Percentiles rank a stretch among this genome's conserved stretches.
These are phyloP conservation scores for Lophius americanus DNA, from an alignment of 2,797 vertebrate species.

Conservation along the genomic window DNA sequence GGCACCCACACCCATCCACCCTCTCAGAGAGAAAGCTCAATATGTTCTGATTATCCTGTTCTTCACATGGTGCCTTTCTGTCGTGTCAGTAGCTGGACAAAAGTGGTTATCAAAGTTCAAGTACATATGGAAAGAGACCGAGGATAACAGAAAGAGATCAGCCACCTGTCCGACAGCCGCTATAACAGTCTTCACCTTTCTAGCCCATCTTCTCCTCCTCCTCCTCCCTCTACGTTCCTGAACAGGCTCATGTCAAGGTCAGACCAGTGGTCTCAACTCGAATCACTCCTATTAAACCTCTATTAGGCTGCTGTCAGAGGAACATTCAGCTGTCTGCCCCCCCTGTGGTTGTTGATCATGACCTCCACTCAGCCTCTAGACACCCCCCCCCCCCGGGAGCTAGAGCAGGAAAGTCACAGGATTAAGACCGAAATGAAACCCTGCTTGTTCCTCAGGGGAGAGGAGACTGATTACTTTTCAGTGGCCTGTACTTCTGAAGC, in stretches of 20 bases:
- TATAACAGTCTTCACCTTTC: slow-evolving; percentile 31
- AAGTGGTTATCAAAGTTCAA: slow-evolving; percentile 8
- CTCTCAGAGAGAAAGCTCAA: not conserved
- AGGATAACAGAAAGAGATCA: slow-evolving; percentile 18
- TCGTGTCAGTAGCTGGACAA: slow-evolving; percentile 12
- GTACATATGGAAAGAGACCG: not conserved
- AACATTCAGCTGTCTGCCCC: slow-evolving; percentile 59
- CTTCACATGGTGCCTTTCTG: not conserved
- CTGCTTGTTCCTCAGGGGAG: slow-evolving; percentile 47
- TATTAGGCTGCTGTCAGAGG: slow-evolving; percentile 68
- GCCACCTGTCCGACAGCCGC: slow-evolving; percentile 28
- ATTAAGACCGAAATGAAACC: slow-evolving; percentile 58
- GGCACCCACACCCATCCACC: not conserved
- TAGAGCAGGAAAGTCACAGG: slow-evolving; percentile 43
- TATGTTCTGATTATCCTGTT: not conserved
- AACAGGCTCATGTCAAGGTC: slow-evolving; percentile 59
- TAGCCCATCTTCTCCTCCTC: slow-evolving; percentile 1
- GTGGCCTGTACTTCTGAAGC: slow-evolving; percentile 38
- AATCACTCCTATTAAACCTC: slow-evolving; percentile 64
- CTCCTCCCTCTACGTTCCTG: slow-evolving; percentile 46
- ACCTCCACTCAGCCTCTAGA: slow-evolving; percentile 52
- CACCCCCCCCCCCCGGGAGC: slow-evolving; percentile 31
- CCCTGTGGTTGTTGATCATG: slow-evolving; percentile 58
- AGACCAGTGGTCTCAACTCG: slow-evolving; percentile 44
- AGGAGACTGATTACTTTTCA: slow-evolving; percentile 66